These are phyloP conservation scores for Kryptolebias marmoratus DNA, from an alignment of 2,113 vertebrate genomes.

Conservation along the genomic window DNA sequence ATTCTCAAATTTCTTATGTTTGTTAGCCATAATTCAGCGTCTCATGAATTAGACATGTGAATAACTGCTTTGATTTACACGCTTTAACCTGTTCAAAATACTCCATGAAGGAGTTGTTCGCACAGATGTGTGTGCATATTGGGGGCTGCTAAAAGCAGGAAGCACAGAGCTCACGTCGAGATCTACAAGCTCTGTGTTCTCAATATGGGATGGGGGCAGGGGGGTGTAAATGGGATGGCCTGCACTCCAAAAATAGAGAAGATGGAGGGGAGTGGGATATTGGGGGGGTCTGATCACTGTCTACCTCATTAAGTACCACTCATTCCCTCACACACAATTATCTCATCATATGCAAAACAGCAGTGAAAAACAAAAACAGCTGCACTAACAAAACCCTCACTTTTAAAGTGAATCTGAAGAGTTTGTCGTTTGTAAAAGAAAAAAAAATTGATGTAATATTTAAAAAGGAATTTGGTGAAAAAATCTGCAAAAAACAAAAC, in stretches of 20 bases:
- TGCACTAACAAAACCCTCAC: slow-evolving; percentile 57
- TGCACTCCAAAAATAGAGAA: slow-evolving; percentile 25
- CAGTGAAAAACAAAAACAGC: slow-evolving; percentile 68
- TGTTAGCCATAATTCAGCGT: slow-evolving; percentile 59
- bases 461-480: too few relatives aligned
- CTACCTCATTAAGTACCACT: slow-evolving; percentile 74
- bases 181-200: slow-evolving; percentile 40
- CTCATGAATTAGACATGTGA: slow-evolving; percentile 63
- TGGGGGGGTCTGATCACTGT: slow-evolving; percentile 59
- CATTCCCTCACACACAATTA: slow-evolving; percentile 58
- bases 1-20: slow-evolving; percentile 53
- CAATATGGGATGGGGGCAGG: slow-evolving; percentile 16
- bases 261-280: not conserved
- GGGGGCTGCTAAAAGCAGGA: slow-evolving; percentile 41
- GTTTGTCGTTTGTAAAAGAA: slow-evolving; percentile 33
- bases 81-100: slow-evolving; percentile 55
- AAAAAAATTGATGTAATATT: not conserved
- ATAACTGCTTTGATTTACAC: slow-evolving; percentile 61
- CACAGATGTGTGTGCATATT: not conserved
- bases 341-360: slow-evolving; percentile 70
- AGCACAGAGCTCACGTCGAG: slow-evolving; percentile 8
- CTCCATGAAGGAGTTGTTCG: slow-evolving; percentile 51
- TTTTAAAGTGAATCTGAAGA: slow-evolving; percentile 57
- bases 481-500: too few relatives aligned
- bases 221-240: slow-evolving; percentile 66